Base-by-base conservation (phyloP, 53 echinoderm and acorn worm species). In the Apostichopus leukothele region DNA sequence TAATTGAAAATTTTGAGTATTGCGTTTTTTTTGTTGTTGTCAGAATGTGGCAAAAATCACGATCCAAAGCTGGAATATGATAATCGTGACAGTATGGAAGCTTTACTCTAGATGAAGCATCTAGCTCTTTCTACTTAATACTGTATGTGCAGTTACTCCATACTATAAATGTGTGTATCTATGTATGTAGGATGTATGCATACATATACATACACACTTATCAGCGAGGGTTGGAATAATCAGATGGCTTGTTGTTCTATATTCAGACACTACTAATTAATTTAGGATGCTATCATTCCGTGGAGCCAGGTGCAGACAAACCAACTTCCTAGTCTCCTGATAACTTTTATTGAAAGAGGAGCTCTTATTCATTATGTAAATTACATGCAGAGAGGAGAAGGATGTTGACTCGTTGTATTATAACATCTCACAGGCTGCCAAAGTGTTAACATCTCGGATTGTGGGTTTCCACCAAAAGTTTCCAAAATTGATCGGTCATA, bases 241-340 rank as follows among this genome's bases (percentile, higher is more conserved):
- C 39, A 39, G 39, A 39, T 39, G 39, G 63, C 63, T 63, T 63
- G 63, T 63, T 63, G 63, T 63, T 63, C 63, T 63, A 63, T 63
- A 63, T 77, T 39, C 23, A 77, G 77, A 77, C 77, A 77, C 50
- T 77, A 26, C 16, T 77, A 77, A 77, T 77, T 77, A 77, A 77
- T 77, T 77, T 77, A 77, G 77, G 77, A 77, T 77, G 77, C 77
- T 50, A 77, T 77, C 77, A 77, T 77, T 77, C 52, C 39, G 16
- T 50, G 50, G 52, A 51, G 77, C 13, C 77, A 25, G 77, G 77
- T 77, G 77, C 6, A 39, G 27, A 77, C 77, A 27, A 77, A 39
- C 7, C 52, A 77, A 12, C 51, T 77, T 77, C 77, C 77, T 77
- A 77, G 52, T 63, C 63, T 11, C 63, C 63, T 63, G 63, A 63